Percentiles rank a stretch among this genome's conserved stretches.
Evolutionary conservation across 2,113 vertebrate species (phyloP).

Genomic region (Neoarius graeffei): DNA sequence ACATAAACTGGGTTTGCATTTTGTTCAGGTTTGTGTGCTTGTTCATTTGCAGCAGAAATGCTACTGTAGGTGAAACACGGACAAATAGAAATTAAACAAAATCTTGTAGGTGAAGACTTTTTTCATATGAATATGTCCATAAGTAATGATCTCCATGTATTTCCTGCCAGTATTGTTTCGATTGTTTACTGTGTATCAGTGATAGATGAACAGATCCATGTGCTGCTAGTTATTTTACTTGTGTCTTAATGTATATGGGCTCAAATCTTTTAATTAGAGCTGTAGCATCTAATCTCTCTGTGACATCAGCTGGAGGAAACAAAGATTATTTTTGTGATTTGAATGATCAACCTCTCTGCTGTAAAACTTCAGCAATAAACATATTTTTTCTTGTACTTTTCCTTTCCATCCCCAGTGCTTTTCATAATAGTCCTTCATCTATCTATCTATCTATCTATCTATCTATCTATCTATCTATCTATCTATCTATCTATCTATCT

Average conservation of each 20-base stretch:
- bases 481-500: no score
- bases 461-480: no score
- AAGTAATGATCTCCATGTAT: conserved; percentile 54
- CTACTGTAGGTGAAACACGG: conserved; percentile 53
- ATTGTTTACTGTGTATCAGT: conserved; percentile 53
- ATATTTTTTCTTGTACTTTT: neutral
- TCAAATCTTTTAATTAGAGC: conserved; percentile 27
- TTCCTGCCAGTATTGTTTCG: conserved; percentile 55
- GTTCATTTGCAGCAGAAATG: conserved; percentile 49
- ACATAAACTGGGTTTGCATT: conserved; percentile 40
- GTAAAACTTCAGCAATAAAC: conserved; percentile 16
- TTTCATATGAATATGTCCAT: conserved; percentile 58
- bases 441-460: no score
- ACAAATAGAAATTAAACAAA: conserved; percentile 65
- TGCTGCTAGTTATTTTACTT: conserved; percentile 43
- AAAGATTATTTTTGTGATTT: conserved; percentile 11
- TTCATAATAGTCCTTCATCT: no score
- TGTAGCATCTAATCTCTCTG: neutral
- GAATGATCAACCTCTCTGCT: conserved; percentile 19
- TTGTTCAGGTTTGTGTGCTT: conserved; percentile 60
- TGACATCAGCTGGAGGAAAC: conserved; percentile 14
- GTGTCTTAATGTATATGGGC: conserved; percentile 17
- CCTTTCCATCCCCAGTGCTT: neutral
- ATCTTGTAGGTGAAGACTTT: conserved; percentile 68
- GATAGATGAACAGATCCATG: conserved; percentile 51